These are phyloP conservation scores for Caerostris darwini DNA, from an alignment of 1,140 invertebrate species.

Conservation along the genomic window DNA sequence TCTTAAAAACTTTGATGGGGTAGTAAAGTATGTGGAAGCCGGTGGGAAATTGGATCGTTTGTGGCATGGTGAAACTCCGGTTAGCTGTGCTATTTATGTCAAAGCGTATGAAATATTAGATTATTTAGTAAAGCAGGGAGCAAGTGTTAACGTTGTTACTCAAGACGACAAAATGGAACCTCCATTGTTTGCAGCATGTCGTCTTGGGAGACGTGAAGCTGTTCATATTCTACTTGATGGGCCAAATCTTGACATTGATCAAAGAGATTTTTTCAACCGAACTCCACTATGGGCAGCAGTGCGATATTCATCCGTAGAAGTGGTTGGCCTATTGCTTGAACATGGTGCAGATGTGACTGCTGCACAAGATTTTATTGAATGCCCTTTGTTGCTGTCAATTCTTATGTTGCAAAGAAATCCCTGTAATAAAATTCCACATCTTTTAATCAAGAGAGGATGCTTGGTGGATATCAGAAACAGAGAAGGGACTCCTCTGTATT, in stretches of 20 bases:
- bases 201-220: conserved; percentile 79
- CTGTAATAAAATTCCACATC: conserved; percentile 46
- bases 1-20: conserved; percentile 39
- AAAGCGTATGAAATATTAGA: conserved; percentile 79
- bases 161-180: conserved; percentile 78
- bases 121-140: conserved; percentile 79
- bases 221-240: conserved; percentile 78
- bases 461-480: conserved; percentile 34
- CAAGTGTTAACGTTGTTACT: conserved; percentile 79
- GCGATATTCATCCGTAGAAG: conserved; percentile 66
- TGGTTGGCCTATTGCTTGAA: conserved; percentile 76
- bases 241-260: conserved; percentile 78
- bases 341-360: conserved; percentile 67
- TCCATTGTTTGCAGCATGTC: conserved; percentile 80
- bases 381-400: conserved; percentile 68
- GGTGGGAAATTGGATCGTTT: conserved; percentile 58
- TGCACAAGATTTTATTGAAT: conserved; percentile 56
- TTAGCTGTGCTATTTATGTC: conserved; percentile 80
- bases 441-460: conserved; percentile 75
- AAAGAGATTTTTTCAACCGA: conserved; percentile 78
- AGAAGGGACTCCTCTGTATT: conserved; percentile 63
- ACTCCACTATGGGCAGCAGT: conserved; percentile 79
- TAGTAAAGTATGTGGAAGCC: conserved; percentile 11
- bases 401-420: conserved; percentile 32
- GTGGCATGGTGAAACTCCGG: conserved; percentile 79